A percentile compares a stretch with the other conserved stretches of the same genome.
Conservation (phyloP, 2,888 invertebrate species). For the Aspidiotus rigidus region DNA sequence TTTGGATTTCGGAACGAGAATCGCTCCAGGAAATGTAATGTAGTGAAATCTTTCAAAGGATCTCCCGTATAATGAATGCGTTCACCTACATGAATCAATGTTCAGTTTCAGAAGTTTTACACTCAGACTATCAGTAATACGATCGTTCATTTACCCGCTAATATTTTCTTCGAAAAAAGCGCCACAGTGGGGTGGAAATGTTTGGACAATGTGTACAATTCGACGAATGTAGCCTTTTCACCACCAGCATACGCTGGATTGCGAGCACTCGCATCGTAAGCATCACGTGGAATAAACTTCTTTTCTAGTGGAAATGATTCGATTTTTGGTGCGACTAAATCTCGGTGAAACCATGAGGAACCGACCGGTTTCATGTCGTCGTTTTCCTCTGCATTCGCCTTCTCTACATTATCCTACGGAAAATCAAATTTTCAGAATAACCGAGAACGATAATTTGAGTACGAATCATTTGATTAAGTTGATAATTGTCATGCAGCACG, state of each 20-base stretch:
- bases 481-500: no score
- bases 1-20: conserved; percentile 94
- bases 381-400: background rate
- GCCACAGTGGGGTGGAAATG: conserved; percentile 91
- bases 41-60: conserved; percentile 83
- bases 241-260: conserved; percentile 82
- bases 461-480: no score
- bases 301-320: background rate
- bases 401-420: background rate
- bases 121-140: background rate
- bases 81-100: conserved; percentile 12
- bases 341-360: conserved; percentile 35
- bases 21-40: conserved; percentile 84
- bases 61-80: conserved; percentile 67
- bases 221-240: conserved; percentile 58
- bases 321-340: conserved; percentile 28
- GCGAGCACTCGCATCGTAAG: conserved; percentile 60
- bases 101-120: background rate
- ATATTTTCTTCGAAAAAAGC: conserved; percentile 71
- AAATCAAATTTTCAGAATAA: background rate
- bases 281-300: conserved; percentile 20
- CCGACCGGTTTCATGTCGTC: background rate
- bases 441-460: no score
- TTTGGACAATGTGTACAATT: conserved; percentile 58
- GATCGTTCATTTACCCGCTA: conserved; percentile 50